Evolutionary conservation across 92 coral and sea anemone species (phyloP).

Genomic region (Galaxea fascicularis): DNA sequence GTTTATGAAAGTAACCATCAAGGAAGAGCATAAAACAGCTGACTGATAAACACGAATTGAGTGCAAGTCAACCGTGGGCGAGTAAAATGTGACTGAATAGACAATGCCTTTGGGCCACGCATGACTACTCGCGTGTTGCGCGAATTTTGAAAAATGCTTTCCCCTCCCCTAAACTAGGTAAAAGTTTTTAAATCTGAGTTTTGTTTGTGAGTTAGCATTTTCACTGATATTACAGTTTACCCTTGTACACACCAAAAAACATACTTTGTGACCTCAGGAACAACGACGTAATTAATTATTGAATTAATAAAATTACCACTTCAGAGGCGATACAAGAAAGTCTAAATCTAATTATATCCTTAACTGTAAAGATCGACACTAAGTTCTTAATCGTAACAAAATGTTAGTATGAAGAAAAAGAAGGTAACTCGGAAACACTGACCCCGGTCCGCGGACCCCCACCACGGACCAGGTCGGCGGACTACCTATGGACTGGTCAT

Average conservation of each 20-base stretch:
- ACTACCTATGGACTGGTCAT: too few species aligned
- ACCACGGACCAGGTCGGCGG: too few species aligned
- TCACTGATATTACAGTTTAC: too few species aligned
- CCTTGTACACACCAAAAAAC: too few species aligned
- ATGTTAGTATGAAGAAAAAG: neutral
- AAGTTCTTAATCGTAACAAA: neutral
- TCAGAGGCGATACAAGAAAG: neutral
- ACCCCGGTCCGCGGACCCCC: too few species aligned
- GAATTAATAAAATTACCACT: neutral
- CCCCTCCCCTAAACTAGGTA: neutral
- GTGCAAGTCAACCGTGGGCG: slow-evolving; percentile 9
- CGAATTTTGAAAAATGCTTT: neutral
- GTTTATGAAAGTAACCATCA: too few species aligned
- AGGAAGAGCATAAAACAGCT: too few species aligned
- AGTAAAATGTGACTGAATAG: slow-evolving; percentile 6
- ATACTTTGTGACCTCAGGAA: neutral
- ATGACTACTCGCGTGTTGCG: slow-evolving; percentile 1
- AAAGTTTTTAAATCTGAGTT: too few species aligned
- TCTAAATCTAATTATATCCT: neutral
- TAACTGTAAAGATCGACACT: neutral
- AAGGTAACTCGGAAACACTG: neutral
- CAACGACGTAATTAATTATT: neutral
- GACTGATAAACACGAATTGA: slow-evolving; percentile 7
- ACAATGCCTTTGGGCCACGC: slow-evolving; percentile 15
- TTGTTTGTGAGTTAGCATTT: too few species aligned